Percentiles rank a stretch among this genome's conserved stretches.
Evolutionary conservation across 2,888 invertebrate genomes (phyloP).

Genomic region (Dryobotodes eremita): DNA sequence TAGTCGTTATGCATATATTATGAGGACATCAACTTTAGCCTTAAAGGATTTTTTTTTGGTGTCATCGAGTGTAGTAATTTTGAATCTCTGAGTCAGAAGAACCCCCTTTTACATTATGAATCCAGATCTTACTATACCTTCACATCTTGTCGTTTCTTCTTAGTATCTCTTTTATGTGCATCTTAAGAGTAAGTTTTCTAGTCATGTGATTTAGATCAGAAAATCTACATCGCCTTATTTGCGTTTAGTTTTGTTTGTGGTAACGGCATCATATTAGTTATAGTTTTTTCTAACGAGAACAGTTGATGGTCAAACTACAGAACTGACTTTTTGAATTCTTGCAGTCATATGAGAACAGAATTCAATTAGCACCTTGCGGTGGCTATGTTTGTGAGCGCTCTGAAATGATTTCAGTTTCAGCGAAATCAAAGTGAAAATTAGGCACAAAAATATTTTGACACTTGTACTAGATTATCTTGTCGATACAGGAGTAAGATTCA

Average conservation of each 20-base stretch:
- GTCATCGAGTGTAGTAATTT: not conserved
- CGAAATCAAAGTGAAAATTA: conserved; percentile 68
- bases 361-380: conserved; percentile 40
- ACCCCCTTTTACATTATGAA: not conserved
- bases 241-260: not conserved
- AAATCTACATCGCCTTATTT: not conserved
- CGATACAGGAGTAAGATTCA: conserved; percentile 82
- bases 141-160: not conserved
- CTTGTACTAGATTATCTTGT: conserved; percentile 85
- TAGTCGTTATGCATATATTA: not conserved
- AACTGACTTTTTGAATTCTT: conserved; percentile 7
- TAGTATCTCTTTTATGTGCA: not conserved
- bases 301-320: conserved; percentile 1
- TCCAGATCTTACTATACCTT: not conserved
- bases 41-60: not conserved
- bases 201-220: not conserved
- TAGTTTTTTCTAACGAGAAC: not conserved
- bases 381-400: conserved; percentile 28
- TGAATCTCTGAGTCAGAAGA: not conserved
- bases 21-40: not conserved
- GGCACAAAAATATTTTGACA: conserved; percentile 70
- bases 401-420: conserved; percentile 67
- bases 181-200: not conserved
- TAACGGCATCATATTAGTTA: not conserved
- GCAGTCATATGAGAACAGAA: conserved; percentile 29